phyloP scores from a whole-genome alignment of 2,888 invertebrate species.

The Callimorpha dominula region DNA sequence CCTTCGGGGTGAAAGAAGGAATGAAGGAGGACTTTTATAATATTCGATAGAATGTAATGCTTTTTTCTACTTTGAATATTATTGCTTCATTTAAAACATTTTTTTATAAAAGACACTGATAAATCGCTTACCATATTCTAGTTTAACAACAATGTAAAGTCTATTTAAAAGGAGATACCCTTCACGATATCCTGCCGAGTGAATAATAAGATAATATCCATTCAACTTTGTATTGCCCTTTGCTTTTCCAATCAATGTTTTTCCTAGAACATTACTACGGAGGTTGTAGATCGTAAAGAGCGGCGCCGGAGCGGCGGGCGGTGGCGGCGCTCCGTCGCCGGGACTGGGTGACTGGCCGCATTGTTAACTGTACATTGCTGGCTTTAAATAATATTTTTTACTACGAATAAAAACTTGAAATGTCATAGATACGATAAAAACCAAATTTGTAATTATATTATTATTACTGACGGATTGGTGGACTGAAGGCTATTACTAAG shows the following conservation, averaged over 20 bases:
- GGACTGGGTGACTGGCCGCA: constrained; percentile 26
- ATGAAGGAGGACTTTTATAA: no score
- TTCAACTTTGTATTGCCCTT: not conserved
- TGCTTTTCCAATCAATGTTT: constrained; percentile 14
- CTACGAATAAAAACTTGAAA: not conserved
- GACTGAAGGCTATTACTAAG: no score
- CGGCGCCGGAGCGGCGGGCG: constrained; percentile 55
- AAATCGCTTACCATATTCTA: no score
- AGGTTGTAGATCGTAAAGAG: constrained; percentile 18
- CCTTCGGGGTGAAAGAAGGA: no score
- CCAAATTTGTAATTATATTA: not conserved
- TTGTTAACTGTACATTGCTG: constrained; percentile 56
- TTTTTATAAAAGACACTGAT: no score
- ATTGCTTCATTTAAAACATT: no score
- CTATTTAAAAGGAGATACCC: not conserved
- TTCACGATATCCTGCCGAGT: not conserved
- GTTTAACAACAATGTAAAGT: not conserved
- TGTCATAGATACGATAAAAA: not conserved
- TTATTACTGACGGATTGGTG: no score
- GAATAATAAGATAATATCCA: not conserved
- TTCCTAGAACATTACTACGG: not conserved
- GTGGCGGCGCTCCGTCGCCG: constrained; percentile 62
- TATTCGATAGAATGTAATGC: no score
- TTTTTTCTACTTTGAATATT: no score
- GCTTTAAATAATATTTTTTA: constrained; percentile 17